Evolutionary conservation across 2,113 vertebrate species (phyloP).

Genomic region (Bothrops jararaca): DNA sequence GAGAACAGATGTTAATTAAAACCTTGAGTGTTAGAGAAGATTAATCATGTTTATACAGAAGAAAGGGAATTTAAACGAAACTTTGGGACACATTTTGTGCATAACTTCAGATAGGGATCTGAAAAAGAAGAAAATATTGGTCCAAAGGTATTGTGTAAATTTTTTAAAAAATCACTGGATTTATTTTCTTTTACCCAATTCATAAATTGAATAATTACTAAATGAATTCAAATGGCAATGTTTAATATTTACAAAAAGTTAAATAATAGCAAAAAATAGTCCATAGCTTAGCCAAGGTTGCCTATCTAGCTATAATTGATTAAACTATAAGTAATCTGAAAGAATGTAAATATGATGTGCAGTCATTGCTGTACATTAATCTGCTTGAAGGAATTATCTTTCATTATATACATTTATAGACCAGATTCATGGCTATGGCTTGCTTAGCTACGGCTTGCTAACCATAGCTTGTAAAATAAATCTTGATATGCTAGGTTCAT

Average conservation of each 20-base stretch:
- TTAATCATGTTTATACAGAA: neutral
- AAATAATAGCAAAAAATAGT: neutral
- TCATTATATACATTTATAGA: neutral
- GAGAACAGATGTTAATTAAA: neutral
- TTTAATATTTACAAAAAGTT: neutral
- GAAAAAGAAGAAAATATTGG: conserved; percentile 11
- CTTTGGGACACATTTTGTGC: neutral
- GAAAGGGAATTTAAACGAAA: neutral
- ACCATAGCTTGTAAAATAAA: neutral
- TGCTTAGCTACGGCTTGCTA: neutral
- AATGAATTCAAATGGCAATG: neutral
- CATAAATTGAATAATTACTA: neutral
- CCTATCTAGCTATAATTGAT: neutral
- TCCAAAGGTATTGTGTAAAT: neutral
- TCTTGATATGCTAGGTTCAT: neutral
- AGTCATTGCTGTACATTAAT: neutral
- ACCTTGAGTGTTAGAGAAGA: fast-evolving
- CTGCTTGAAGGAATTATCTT: neutral
- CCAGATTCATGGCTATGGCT: neutral
- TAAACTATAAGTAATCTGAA: neutral
- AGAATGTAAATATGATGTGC: neutral
- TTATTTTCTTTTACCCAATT: neutral
- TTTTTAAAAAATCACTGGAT: neutral
- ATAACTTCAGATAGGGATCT: neutral
- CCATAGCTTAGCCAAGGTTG: neutral